phyloP scores from a whole-genome alignment of 2,888 invertebrate genomes.

The Vandiemenella viatica region DNA sequence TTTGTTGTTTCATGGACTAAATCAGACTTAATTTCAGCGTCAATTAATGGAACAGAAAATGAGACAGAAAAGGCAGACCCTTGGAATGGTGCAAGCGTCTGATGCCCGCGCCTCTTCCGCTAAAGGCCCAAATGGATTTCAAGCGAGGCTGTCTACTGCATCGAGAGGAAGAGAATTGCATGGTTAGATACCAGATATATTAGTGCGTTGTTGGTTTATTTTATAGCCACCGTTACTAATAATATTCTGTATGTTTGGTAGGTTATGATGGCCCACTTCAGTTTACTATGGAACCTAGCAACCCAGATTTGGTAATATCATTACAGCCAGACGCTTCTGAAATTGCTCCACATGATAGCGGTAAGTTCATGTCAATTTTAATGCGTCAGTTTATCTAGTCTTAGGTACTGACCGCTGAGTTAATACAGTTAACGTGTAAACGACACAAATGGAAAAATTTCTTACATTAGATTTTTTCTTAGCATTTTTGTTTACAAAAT shows the following conservation, averaged over 20 bases:
- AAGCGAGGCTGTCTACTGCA: conserved; percentile 14
- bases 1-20: not conserved
- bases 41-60: conserved; percentile 80
- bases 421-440: too few species aligned
- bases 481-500: too few species aligned
- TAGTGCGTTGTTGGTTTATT: not conserved
- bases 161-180: conserved; percentile 45
- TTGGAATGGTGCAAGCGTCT: conserved; percentile 76
- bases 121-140: conserved; percentile 14
- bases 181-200: conserved; percentile 29
- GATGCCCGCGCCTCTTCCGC: conserved; percentile 36
- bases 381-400: too few species aligned
- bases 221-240: not conserved
- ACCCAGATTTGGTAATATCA: conserved; percentile 43
- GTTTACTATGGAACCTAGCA: conserved; percentile 64
- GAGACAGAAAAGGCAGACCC: conserved; percentile 68
- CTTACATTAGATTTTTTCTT: too few species aligned
- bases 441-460: too few species aligned
- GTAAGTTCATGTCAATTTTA: conserved; percentile 26
- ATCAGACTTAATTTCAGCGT: conserved; percentile 36
- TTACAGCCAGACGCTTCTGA: conserved; percentile 29
- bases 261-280: conserved; percentile 81
- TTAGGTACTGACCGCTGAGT: too few species aligned
- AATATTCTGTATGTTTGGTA: conserved; percentile 30
- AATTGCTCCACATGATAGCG: conserved; percentile 38